Base-by-base conservation (phyloP, 1,140 invertebrate species). In the Cotesia glomerata region DNA sequence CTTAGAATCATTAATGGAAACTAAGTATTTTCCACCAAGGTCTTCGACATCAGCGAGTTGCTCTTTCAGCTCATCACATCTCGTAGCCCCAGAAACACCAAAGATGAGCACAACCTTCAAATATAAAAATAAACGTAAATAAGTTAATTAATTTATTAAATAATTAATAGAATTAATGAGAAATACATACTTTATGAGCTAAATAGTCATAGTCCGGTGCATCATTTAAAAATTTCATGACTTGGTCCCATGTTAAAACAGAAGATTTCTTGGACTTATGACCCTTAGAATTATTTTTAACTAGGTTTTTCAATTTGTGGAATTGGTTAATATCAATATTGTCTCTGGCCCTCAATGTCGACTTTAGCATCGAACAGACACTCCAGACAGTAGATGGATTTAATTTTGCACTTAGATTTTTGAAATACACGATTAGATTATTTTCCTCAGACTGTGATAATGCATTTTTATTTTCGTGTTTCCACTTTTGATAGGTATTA, bases 101-200 rank as follows among this genome's bases (percentile, higher is more conserved):
- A 78, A 69, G 16, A 77, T 70, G 56, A 78, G 76, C 51, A 75
- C 71, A 75, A 75, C 76, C 72, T 77, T 49, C 65, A 59, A 52
- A 70, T 63, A 61, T 34, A 65, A 63, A 52, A 69, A 65, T 66
- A 36, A 74, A 67, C 2, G 1, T 18, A 34, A n/a, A 62, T 70
- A 14, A 2, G 51, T 70, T 4, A 26, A 49, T 54, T 26, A 2
- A 54, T n/a, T n/a, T n/a, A n/a, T 49, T 62, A 7, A 69, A 62
- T 61, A 67, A 72, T 70, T 51, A 69, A 49, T 69, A 16, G 14
- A 65, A 49, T 49, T 18, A 36, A 34, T 36, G 61, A 52, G 70
- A 61, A 75, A 66, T 73, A 71, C 56, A 70, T 69, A 66, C 54
- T 54, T 65, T 72, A 72, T 45, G 11, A 69, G 4, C 68, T 36